Conservation (phyloP, 2,888 invertebrate species). For the Agonum fuliginosum region DNA sequence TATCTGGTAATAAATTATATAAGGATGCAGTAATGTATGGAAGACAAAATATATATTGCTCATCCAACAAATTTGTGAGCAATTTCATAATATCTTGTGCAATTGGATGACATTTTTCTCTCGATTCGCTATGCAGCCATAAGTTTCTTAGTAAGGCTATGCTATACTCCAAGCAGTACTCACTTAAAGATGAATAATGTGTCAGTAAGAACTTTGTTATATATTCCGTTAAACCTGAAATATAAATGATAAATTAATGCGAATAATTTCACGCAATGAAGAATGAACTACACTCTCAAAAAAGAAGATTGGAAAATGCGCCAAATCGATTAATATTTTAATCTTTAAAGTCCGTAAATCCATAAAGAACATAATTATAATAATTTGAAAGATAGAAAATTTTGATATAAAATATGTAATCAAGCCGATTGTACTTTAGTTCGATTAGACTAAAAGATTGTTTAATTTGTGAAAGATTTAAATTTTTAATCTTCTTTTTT, state of each 20-base stretch:
- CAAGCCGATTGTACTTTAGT: no score
- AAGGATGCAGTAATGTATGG: constrained; percentile 71
- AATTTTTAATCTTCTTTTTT: no score
- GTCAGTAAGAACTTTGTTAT: constrained; percentile 75
- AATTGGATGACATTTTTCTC: constrained; percentile 63
- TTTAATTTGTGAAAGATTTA: no score
- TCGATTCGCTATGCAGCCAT: constrained; percentile 76
- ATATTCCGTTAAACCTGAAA: constrained; percentile 76
- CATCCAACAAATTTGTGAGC: constrained; percentile 66
- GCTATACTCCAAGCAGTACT: constrained; percentile 80
- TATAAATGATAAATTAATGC: background rate
- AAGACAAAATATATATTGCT: constrained; percentile 66
- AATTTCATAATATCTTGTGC: constrained; percentile 65
- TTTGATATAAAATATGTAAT: no score
- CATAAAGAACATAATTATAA: no score
- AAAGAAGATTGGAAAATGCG: no score
- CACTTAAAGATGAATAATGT: constrained; percentile 70
- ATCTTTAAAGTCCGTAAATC: no score
- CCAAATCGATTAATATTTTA: no score
- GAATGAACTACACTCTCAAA: constrained; percentile 8
- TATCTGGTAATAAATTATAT: constrained; percentile 72
- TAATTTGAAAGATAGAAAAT: no score
- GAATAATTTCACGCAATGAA: constrained; percentile 23
- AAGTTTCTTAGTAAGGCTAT: constrained; percentile 82
- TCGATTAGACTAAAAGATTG: no score